Evolutionary conservation across 2,888 invertebrate species (phyloP).

Genomic region (Pocota personata): DNA sequence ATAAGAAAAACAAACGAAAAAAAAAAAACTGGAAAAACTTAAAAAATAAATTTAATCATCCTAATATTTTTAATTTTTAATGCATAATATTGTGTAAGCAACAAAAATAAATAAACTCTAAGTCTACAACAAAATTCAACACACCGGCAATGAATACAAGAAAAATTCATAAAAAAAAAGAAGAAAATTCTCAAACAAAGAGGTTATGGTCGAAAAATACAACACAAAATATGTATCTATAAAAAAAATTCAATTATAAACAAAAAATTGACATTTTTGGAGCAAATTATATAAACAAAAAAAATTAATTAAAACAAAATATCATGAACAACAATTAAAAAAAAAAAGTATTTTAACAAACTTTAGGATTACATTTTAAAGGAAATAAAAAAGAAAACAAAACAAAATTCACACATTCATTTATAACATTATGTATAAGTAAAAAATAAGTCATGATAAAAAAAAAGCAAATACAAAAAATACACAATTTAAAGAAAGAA

Average conservation of each 20-base stretch:
- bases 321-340: conserved; percentile 59
- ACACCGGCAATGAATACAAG: conserved; percentile 63
- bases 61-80: conserved; percentile 69
- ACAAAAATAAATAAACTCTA: conserved; percentile 46
- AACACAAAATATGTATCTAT: conserved; percentile 24
- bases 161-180: conserved; percentile 20
- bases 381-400: conserved; percentile 32
- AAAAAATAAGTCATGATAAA: conserved; percentile 65
- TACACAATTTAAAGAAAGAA: conserved; percentile 52
- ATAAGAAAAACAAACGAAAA: conserved; percentile 49
- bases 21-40: conserved; percentile 33
- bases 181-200: conserved; percentile 39
- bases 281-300: conserved; percentile 62
- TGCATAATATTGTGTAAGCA: conserved; percentile 71
- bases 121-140: conserved; percentile 70
- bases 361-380: conserved; percentile 69
- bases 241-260: conserved; percentile 26
- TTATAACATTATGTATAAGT: conserved; percentile 73
- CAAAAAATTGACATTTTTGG: conserved; percentile 70
- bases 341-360: conserved; percentile 56
- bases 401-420: conserved; percentile 68
- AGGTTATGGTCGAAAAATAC: conserved; percentile 67
- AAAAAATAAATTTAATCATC: conserved; percentile 72
- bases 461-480: conserved; percentile 38
- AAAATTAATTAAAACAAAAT: conserved; percentile 31